Evolutionary conservation across 1,140 invertebrate species (phyloP).

Genomic region (Harlomillsia oculata): DNA sequence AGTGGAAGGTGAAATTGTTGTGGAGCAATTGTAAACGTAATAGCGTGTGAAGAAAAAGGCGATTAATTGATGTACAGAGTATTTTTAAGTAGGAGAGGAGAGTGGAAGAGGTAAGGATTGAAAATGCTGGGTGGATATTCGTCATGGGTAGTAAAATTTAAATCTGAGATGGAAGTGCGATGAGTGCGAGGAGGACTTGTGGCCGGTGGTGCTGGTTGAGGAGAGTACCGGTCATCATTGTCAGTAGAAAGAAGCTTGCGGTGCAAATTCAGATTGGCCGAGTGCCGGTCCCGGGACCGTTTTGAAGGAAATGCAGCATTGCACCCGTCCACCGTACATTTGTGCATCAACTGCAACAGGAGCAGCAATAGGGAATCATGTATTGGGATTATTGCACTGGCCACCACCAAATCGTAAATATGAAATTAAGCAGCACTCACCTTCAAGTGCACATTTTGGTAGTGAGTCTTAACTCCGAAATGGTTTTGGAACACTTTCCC

Average conservation of each 20-base stretch:
- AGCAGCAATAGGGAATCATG: too few relatives aligned
- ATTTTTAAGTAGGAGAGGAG: too few relatives aligned
- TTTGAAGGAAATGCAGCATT: conserved; percentile 93
- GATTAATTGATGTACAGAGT: too few relatives aligned
- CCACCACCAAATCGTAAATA: not conserved
- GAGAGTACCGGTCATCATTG: conserved; percentile 1
- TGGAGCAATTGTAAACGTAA: too few relatives aligned
- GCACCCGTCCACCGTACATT: conserved; percentile 91
- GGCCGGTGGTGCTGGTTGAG: not conserved
- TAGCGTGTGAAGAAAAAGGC: too few relatives aligned
- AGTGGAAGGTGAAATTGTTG: too few relatives aligned
- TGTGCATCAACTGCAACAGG: conserved; percentile 64
- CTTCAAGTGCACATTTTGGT: conserved; percentile 91
- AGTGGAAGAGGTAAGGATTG: conserved; percentile 22
- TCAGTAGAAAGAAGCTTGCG: conserved; percentile 69
- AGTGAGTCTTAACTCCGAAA: conserved; percentile 90
- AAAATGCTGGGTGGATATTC: conserved; percentile 8
- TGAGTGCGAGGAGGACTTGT: too few relatives aligned
- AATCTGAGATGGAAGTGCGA: too few relatives aligned
- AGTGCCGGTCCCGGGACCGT: conserved; percentile 81
- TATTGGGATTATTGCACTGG: not conserved
- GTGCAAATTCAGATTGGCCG: conserved; percentile 83
- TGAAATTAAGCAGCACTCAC: conserved; percentile 3
- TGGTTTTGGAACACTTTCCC: conserved; percentile 90
- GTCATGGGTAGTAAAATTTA: too few relatives aligned